A percentile compares a stretch with the other conserved stretches of the same genome.
Evolutionary conservation across 1,140 invertebrate species (phyloP).

Genomic region (Lepidurus apus): DNA sequence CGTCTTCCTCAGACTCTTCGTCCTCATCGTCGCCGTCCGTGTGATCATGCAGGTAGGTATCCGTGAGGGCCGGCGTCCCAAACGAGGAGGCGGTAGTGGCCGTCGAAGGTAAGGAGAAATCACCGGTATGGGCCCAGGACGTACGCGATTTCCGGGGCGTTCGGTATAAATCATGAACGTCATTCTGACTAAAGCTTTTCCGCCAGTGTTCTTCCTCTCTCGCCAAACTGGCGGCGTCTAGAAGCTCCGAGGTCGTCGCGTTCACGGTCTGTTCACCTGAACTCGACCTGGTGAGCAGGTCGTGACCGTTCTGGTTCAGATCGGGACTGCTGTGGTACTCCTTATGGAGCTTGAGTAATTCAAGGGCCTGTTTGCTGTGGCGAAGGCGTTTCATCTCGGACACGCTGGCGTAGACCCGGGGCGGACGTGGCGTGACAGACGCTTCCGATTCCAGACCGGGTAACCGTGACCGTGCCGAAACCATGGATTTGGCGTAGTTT

Average conservation of each 20-base stretch:
- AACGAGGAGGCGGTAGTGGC: not conserved
- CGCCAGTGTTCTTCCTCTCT: constrained; percentile 35
- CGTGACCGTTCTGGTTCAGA: constrained; percentile 45
- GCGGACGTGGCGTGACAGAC: constrained; percentile 38
- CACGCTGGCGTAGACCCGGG: constrained; percentile 83
- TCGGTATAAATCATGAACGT: constrained; percentile 41
- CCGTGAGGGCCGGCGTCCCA: constrained; percentile 22
- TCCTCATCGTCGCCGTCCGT: constrained; percentile 37
- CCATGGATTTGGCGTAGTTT: not conserved
- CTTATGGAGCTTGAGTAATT: constrained; percentile 55
- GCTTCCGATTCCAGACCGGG: not conserved
- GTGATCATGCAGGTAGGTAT: constrained; percentile 33
- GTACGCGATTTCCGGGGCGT: constrained; percentile 32
- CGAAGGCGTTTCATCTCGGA: constrained; percentile 80
- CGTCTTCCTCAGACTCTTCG: constrained; percentile 37
- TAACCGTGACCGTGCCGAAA: not conserved
- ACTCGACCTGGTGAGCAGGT: not conserved
- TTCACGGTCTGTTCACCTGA: not conserved
- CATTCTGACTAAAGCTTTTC: constrained; percentile 46
- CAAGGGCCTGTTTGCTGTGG: constrained; percentile 37
- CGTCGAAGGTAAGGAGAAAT: not conserved
- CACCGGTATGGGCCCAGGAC: constrained; percentile 22
- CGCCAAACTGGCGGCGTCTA: not conserved
- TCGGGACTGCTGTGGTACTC: constrained; percentile 86
- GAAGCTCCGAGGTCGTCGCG: not conserved